Conservation (phyloP, 2,797 vertebrate species). For the Danio kyathit region DNA sequence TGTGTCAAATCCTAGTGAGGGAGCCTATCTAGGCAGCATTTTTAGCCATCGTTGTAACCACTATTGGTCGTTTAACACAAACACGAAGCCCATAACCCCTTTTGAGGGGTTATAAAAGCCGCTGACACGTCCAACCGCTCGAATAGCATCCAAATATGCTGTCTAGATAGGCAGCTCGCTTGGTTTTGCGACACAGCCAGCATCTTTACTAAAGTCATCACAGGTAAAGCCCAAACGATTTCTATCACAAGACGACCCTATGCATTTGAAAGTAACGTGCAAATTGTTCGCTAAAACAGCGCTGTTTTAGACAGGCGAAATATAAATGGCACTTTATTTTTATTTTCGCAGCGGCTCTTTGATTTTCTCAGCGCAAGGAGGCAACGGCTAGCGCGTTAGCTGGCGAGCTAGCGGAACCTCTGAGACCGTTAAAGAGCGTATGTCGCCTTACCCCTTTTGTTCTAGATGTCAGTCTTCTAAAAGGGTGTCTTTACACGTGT, state of each 20-base stretch:
- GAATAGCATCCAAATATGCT: neutral
- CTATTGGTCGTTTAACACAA: neutral
- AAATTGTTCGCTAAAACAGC: neutral
- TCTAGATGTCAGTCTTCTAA: conserved; percentile 73
- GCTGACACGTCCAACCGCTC: neutral
- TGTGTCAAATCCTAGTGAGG: conserved; percentile 10
- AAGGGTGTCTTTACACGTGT: conserved; percentile 62
- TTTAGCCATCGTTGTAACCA: neutral
- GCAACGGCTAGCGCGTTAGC: conserved; percentile 65
- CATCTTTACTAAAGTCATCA: conserved; percentile 68
- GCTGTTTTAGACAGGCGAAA: neutral
- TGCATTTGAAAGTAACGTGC: neutral
- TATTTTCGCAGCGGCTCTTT: conserved; percentile 45
- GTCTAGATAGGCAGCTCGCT: conserved; percentile 6
- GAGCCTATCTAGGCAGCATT: neutral
- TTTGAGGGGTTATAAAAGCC: neutral
- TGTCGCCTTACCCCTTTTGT: conserved; percentile 76
- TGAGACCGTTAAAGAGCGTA: conserved; percentile 66
- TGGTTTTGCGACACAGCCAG: conserved; percentile 29
- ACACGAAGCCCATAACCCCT: neutral
- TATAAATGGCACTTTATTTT: conserved; percentile 34
- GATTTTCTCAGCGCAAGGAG: conserved; percentile 55
- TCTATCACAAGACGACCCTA: conserved; percentile 48
- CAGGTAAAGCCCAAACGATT: conserved; percentile 63
- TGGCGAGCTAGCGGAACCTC: conserved; percentile 64